Evolutionary conservation across 2,888 invertebrate species (phyloP).

Genomic region (Didymodactylos carnosus): DNA sequence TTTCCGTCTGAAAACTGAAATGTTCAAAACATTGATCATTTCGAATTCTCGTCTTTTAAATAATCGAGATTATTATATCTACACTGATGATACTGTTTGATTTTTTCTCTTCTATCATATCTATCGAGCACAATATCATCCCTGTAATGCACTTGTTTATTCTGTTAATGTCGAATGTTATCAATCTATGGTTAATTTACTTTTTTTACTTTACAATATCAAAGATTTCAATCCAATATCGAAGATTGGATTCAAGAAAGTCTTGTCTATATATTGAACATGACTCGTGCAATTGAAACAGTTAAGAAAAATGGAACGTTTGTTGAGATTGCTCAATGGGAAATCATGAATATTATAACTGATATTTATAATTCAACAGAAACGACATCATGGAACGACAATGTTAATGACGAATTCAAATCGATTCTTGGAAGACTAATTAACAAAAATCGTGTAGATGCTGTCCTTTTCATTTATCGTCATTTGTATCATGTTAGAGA

Average conservation of each 20-base stretch:
- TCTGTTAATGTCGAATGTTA: neutral
- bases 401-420: neutral
- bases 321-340: neutral
- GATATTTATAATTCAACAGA: neutral
- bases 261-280: neutral
- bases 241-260: neutral
- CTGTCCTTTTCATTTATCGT: neutral
- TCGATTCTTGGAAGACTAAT: neutral
- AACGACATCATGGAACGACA: neutral
- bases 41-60: neutral
- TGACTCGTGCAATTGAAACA: neutral
- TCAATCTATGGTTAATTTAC: neutral
- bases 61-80: neutral
- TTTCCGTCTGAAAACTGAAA: neutral
- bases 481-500: neutral
- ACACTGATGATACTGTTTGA: neutral
- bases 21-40: neutral
- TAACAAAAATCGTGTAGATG: neutral
- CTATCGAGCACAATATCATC: neutral
- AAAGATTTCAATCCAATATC: neutral
- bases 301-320: neutral
- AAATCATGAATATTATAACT: neutral
- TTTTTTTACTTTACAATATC: neutral
- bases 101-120: neutral
- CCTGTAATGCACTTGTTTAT: neutral